A percentile compares a stretch with the other conserved stretches of the same genome.
These are phyloP conservation scores for Salticus scenicus DNA, from an alignment of 2,888 invertebrate species.

Conservation along the genomic window DNA sequence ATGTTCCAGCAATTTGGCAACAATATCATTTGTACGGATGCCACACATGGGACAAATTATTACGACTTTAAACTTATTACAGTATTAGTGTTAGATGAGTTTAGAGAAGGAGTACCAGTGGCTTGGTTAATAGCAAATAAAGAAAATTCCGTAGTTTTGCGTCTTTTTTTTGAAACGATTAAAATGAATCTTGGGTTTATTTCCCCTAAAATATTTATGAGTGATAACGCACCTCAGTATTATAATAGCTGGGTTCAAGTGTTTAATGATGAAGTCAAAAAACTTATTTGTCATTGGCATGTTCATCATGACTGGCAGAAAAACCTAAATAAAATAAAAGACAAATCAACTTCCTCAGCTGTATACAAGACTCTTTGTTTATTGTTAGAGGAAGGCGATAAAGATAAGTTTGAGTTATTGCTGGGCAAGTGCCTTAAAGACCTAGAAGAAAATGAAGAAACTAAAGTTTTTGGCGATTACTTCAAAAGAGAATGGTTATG, in stretches of 20 bases:
- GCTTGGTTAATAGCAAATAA: slow-evolving; percentile 9
- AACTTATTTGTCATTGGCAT: slow-evolving; percentile 20
- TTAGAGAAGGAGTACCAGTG: not conserved
- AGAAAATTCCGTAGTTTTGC: not conserved
- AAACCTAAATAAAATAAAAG: slow-evolving; percentile 14
- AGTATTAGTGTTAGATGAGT: not conserved
- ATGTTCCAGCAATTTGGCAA: slow-evolving; percentile 10
- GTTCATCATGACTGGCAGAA: slow-evolving; percentile 20
- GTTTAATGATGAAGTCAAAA: not conserved
- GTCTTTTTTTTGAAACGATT: slow-evolving; percentile 1
- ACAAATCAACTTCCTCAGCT: not conserved
- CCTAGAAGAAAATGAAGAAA: not conserved
- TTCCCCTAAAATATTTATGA: slow-evolving; percentile 3
- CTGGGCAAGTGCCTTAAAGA: not conserved
- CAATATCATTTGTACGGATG: not conserved
- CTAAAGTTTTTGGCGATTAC: not conserved
- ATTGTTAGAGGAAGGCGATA: not conserved
- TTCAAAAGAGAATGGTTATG: not conserved
- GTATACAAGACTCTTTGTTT: not conserved
- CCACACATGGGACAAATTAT: not conserved
- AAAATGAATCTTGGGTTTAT: not conserved
- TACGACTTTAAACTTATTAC: not conserved
- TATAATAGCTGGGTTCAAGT: slow-evolving; percentile 11
- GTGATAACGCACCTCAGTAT: slow-evolving; percentile 22
- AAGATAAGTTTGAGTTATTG: not conserved